Conservation (phyloP, 2,113 vertebrate genomes). For the Thryonomys swinderianus region DNA sequence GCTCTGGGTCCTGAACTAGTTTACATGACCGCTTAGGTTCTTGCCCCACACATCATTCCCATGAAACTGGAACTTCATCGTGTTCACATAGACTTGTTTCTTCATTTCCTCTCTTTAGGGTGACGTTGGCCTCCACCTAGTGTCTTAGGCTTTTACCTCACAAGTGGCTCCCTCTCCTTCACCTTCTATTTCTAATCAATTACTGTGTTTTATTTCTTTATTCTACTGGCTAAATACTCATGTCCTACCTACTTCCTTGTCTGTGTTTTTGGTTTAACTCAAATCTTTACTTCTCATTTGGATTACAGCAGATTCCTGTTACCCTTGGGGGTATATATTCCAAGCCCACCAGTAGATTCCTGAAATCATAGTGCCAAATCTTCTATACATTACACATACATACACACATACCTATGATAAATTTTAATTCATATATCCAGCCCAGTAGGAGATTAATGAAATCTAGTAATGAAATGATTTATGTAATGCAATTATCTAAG, state of each 20-base stretch:
- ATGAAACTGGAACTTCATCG: background rate
- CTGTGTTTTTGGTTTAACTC: background rate
- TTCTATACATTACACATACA: background rate
- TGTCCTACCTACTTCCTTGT: background rate
- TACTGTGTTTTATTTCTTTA: background rate
- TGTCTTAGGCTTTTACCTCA: background rate
- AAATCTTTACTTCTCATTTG: background rate
- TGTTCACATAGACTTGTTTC: background rate
- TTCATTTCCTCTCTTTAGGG: slow-evolving; percentile 12
- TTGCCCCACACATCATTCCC: background rate
- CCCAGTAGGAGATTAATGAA: background rate
- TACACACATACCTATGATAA: background rate
- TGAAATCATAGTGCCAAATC: background rate
- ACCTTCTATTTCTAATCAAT: background rate
- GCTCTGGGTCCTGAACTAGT: too few relatives aligned
- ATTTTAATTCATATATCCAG: background rate
- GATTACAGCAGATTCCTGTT: background rate
- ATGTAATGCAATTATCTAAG: background rate
- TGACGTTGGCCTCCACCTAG: background rate
- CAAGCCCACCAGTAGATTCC: background rate
- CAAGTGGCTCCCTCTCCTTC: background rate
- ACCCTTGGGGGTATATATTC: background rate
- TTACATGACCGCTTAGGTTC: background rate
- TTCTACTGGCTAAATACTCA: background rate
- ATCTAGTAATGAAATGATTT: background rate